A percentile compares a stretch with the other conserved stretches of the same genome.
phyloP scores from a whole-genome alignment of 2,888 invertebrate species.

The Brassicogethes aeneus region DNA sequence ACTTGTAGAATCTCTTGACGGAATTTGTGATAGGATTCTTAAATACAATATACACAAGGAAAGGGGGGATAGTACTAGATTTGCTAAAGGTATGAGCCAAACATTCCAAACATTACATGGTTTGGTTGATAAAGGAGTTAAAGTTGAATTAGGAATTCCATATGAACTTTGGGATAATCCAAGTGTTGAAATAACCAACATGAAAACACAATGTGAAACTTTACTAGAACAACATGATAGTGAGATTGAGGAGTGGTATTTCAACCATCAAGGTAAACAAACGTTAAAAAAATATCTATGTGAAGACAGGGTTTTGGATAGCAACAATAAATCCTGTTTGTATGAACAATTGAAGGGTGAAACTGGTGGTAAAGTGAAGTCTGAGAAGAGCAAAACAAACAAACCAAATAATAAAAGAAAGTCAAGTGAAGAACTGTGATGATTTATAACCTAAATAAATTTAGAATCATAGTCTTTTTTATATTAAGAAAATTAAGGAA shows the following conservation, averaged over 20 bases:
- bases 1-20: conserved; percentile 82
- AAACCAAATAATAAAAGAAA: too few relatives aligned
- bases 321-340: conserved; percentile 59
- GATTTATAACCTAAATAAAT: too few relatives aligned
- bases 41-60: conserved; percentile 96
- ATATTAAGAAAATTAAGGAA: too few relatives aligned
- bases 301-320: conserved; percentile 60
- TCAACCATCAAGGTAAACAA: conserved; percentile 63
- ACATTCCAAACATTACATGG: conserved; percentile 92
- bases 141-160: conserved; percentile 97
- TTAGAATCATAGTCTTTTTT: too few relatives aligned
- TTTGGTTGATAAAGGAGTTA: conserved; percentile 90
- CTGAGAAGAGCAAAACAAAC: conserved; percentile 11
- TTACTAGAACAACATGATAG: conserved; percentile 79
- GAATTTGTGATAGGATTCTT: conserved; percentile 82
- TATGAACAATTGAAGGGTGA: conserved; percentile 46
- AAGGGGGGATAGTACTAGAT: conserved; percentile 82
- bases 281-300: conserved; percentile 69
- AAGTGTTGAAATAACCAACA: conserved; percentile 87
- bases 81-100: conserved; percentile 95
- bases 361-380: conserved; percentile 21
- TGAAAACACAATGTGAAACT: conserved; percentile 89
- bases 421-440: conserved; percentile 25
- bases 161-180: conserved; percentile 95
- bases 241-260: conserved; percentile 88